A percentile compares a stretch with the other conserved stretches of the same genome.
Evolutionary conservation across 1,140 invertebrate species (phyloP).

Genomic region (Cydia strobilella): DNA sequence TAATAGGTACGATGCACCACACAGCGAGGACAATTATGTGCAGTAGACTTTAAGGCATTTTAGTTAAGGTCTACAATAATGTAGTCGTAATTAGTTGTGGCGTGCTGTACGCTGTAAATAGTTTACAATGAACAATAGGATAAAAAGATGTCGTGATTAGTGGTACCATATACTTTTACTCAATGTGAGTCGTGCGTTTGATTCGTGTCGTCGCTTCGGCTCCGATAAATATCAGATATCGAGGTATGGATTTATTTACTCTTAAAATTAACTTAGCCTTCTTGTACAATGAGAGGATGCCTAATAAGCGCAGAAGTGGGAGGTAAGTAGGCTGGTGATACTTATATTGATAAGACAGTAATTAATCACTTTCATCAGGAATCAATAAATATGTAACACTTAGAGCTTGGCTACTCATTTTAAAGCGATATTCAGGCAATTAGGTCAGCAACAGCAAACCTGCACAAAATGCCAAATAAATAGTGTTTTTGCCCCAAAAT

Average conservation of each 20-base stretch:
- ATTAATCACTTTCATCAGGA: too few relatives aligned
- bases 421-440: too few relatives aligned
- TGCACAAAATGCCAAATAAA: too few relatives aligned
- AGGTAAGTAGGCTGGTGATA: too few relatives aligned
- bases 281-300: too few relatives aligned
- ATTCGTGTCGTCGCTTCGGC: constrained; percentile 18
- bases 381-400: too few relatives aligned
- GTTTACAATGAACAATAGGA: constrained; percentile 30
- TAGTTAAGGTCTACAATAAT: constrained; percentile 15
- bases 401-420: too few relatives aligned
- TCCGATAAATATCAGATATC: constrained; percentile 4
- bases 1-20: constrained; percentile 25
- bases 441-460: too few relatives aligned
- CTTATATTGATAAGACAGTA: too few relatives aligned
- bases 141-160: constrained; percentile 30
- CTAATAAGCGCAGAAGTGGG: too few relatives aligned
- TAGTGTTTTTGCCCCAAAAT: too few relatives aligned
- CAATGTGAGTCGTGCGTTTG: constrained; percentile 22
- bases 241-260: constrained; percentile 5
- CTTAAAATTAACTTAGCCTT: too few relatives aligned
- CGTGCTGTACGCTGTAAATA: constrained; percentile 11
- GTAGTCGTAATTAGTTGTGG: constrained; percentile 1
- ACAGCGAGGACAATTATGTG: background rate
- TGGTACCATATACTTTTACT: constrained; percentile 26
- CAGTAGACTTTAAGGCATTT: background rate